Base-by-base conservation (phyloP, 30 jellyfish, hydroid and myxozoan species). In the Hydractinia symbiolongicarpus region DNA sequence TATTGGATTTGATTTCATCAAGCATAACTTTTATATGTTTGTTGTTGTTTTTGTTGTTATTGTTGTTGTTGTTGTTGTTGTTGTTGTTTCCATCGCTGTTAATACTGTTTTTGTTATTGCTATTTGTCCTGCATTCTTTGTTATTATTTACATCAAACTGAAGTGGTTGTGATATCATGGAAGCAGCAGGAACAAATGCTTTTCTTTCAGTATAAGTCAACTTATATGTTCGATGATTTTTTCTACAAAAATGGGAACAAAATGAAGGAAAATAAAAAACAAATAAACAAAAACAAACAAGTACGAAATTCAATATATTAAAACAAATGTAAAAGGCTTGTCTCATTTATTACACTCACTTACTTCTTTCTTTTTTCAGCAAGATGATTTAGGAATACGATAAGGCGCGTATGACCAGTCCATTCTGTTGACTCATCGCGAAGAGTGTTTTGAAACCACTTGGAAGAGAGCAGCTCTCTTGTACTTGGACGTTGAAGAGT, bases 111-210 rank as follows among this genome's bases (percentile, higher is more conserved):
- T 30, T 30, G 44, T 30, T 30, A 2, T 30, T 30, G 44, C 44
- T 30, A 2, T 30, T 0, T 30, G 44, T 30, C 44, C 44, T 1
- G 44, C 44, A 30, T 30, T 2, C 44, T 30, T 30, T 30, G 44
- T 30, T 30, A 30, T 30, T 30, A 30, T 30, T 30, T 30, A 30
- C 44, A 30, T 30, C 44, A 30, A 30, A 30, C 44, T 30, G 44
- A 30, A 30, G 44, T 7, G 74, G 17, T n/a, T 4, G 9, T 6
- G 19, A n/a, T 44, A 64, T n/a, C 74, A 64, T 64, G 40, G 9
- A n/a, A 8, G 19, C 4, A 51, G 19, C 74, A n/a, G 85, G 85
- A 77, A 77, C 60, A 54, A 77, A 77, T 14, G 85, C 79, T 60
- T 52, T 52, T 77, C 85, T 55, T 50, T 72, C 81, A 8, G 30